Evolutionary conservation across 2,113 vertebrate species (phyloP).

Genomic region (Cyprinodon tularosa): DNA sequence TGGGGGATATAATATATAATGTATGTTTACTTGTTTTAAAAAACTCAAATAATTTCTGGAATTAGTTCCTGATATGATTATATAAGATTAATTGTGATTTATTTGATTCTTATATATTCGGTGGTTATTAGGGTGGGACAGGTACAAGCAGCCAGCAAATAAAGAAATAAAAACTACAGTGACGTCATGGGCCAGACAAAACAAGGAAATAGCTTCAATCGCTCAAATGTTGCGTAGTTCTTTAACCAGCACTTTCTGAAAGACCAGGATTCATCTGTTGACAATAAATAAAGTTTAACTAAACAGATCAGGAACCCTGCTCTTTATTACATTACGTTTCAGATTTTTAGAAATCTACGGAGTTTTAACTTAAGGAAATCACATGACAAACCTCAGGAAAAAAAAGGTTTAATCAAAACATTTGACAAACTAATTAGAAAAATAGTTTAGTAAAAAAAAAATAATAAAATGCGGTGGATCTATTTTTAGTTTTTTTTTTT

Average conservation of each 20-base stretch:
- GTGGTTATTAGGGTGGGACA: no score
- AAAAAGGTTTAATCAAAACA: not conserved
- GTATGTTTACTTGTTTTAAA: no score
- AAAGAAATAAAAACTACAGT: not conserved
- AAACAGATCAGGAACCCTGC: not conserved
- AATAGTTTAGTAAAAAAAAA: not conserved
- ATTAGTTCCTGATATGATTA: no score
- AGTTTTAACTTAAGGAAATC: no score
- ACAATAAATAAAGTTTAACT: not conserved
- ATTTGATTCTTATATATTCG: no score
- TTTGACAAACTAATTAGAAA: not conserved
- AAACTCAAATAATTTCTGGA: no score
- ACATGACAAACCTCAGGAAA: not conserved
- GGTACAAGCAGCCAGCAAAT: no score
- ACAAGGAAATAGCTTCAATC: not conserved
- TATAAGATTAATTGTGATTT: no score
- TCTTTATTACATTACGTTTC: not conserved
- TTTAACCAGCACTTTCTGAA: not conserved
- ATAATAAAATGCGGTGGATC: not conserved
- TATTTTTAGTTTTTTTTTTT: no score
- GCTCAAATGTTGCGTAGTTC: no score
- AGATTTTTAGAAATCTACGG: no score
- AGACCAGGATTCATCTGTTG: not conserved
- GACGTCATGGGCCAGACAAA: not conserved
- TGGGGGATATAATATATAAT: no score